Evolutionary conservation across 2,888 invertebrate species (phyloP).

Genomic region (Clistopyga incitator): DNA sequence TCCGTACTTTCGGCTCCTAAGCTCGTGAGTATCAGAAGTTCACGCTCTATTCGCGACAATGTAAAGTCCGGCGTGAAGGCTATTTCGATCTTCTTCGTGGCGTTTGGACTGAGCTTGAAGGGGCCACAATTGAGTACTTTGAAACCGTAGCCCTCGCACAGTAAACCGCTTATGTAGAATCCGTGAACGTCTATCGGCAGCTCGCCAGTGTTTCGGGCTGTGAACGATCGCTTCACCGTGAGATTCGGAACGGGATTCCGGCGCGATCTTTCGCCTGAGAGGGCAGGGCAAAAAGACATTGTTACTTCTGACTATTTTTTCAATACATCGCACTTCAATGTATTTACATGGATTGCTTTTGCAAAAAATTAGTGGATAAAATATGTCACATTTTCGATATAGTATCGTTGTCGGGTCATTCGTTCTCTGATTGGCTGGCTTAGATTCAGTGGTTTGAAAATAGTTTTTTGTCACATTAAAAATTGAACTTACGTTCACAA

Average conservation of each 20-base stretch:
- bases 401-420: too few relatives aligned
- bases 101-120: slow-evolving; percentile 90
- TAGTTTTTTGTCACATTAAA: neutral
- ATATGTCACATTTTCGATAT: too few relatives aligned
- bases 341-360: too few relatives aligned
- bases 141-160: slow-evolving; percentile 93
- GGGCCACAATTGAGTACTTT: slow-evolving; percentile 90
- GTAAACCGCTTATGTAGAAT: slow-evolving; percentile 87
- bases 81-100: slow-evolving; percentile 91
- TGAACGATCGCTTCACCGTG: slow-evolving; percentile 92
- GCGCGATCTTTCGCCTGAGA: slow-evolving; percentile 75
- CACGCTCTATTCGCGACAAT: slow-evolving; percentile 89
- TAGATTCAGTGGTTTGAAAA: too few relatives aligned
- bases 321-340: neutral
- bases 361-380: too few relatives aligned
- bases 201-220: slow-evolving; percentile 95
- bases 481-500: slow-evolving; percentile 85
- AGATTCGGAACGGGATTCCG: slow-evolving; percentile 87
- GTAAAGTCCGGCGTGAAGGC: slow-evolving; percentile 96
- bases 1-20: slow-evolving; percentile 80
- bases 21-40: slow-evolving; percentile 87
- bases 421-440: too few relatives aligned
- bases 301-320: neutral
- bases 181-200: slow-evolving; percentile 91
- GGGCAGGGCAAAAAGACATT: slow-evolving; percentile 49